A percentile compares a stretch with the other conserved stretches of the same genome.
These are phyloP conservation scores for Idaea aversata DNA, from an alignment of 2,888 invertebrate genomes.

Conservation along the genomic window DNA sequence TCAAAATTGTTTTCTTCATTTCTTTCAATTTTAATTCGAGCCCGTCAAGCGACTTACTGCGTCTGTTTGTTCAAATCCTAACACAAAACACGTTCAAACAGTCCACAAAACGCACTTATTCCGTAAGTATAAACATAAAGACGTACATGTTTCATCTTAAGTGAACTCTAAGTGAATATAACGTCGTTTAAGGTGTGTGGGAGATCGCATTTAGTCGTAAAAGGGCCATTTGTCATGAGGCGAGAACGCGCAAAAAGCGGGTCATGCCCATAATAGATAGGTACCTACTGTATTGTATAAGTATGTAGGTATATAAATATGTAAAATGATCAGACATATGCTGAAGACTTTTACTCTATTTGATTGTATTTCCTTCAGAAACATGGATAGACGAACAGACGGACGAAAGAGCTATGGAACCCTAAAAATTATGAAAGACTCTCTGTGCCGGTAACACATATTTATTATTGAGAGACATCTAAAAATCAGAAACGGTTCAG, in stretches of 20 bases:
- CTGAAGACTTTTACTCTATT: no score
- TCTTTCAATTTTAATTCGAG: not conserved
- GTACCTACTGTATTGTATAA: not conserved
- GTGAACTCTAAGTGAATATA: constrained; percentile 24
- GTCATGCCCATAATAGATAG: not conserved
- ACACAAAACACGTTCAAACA: not conserved
- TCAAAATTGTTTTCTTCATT: no score
- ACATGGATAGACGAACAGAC: no score
- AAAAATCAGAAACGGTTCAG: no score
- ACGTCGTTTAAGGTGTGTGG: constrained; percentile 11
- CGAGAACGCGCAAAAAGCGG: not conserved
- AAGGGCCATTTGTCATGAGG: constrained; percentile 16
- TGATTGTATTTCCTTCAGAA: no score
- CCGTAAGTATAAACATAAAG: not conserved
- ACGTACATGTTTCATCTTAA: constrained; percentile 9
- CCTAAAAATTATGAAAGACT: no score
- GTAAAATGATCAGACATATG: no score
- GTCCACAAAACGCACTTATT: not conserved
- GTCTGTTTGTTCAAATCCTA: not conserved
- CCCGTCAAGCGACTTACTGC: not conserved
- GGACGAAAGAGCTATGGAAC: no score
- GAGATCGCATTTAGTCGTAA: constrained; percentile 14
- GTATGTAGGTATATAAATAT: no score
- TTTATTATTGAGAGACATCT: no score
- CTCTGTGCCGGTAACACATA: no score